These are phyloP conservation scores for Tangachromis dhanisi DNA, from an alignment of 2,113 vertebrate species.

Conservation along the genomic window DNA sequence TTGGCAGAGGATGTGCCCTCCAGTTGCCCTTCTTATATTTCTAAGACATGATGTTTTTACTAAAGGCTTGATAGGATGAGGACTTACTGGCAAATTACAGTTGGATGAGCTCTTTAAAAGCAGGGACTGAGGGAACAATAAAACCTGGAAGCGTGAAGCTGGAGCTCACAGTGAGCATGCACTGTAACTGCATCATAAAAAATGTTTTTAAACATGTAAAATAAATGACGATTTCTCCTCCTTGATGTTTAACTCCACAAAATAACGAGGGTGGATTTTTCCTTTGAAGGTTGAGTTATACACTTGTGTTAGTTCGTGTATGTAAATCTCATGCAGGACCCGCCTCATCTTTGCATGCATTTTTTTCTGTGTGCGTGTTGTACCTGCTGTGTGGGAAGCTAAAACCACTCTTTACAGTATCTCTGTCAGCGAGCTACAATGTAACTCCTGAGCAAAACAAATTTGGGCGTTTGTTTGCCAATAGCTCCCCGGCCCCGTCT, in stretches of 20 bases:
- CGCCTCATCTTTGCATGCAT: background rate
- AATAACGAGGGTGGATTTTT: conserved; percentile 25
- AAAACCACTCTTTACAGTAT: background rate
- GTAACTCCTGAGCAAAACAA: conserved; percentile 7
- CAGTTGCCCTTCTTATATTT: background rate
- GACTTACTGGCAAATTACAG: background rate
- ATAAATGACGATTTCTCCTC: background rate
- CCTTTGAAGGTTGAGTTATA: background rate
- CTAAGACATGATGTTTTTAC: background rate
- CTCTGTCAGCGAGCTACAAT: background rate
- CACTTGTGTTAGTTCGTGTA: background rate
- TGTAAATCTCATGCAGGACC: conserved; percentile 9
- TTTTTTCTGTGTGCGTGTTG: background rate
- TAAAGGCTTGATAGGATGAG: background rate
- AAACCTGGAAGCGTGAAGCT: background rate
- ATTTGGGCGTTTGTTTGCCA: conserved; percentile 27
- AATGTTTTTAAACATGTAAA: background rate
- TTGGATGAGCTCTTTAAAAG: background rate
- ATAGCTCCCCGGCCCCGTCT: conserved; percentile 19
- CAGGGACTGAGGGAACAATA: background rate
- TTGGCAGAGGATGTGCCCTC: background rate
- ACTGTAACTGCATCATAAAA: background rate
- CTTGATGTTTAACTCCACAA: background rate
- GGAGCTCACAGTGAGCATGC: background rate
- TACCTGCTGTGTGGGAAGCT: background rate